Evolutionary conservation across 2,888 invertebrate species (phyloP).

Genomic region (Entomobrya multifasciata): DNA sequence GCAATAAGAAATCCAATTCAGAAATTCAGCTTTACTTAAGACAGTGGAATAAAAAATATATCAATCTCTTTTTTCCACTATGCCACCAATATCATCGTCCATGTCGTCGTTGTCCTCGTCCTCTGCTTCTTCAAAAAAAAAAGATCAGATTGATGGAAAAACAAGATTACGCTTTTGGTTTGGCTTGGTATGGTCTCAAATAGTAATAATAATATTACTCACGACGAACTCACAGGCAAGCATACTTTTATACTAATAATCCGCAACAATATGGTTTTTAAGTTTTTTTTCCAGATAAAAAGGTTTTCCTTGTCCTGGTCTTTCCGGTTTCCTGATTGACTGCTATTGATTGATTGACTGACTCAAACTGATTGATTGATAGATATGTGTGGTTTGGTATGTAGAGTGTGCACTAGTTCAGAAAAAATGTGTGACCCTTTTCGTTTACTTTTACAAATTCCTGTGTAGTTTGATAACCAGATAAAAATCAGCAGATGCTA

Average conservation of each 20-base stretch:
- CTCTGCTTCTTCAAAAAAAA: neutral
- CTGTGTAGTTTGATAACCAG: neutral
- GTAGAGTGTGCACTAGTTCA: neutral
- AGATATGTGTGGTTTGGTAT: neutral
- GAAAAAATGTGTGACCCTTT: neutral
- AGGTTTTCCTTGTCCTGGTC: conserved; percentile 66
- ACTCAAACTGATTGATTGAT: conserved; percentile 55
- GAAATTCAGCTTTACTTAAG: neutral
- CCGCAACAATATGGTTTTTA: neutral
- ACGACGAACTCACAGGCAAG: neutral
- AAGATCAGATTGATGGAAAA: conserved; percentile 61
- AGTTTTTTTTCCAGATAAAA: conserved; percentile 42
- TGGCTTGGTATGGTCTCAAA: neutral
- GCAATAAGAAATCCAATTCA: conserved; percentile 27
- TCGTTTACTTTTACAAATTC: neutral
- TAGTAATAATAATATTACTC: neutral
- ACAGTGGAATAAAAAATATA: conserved; percentile 43
- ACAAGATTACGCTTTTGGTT: conserved; percentile 35
- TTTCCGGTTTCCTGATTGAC: conserved; percentile 65
- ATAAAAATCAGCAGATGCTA: conserved; percentile 38
- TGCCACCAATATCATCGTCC: conserved; percentile 7
- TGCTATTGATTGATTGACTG: conserved; percentile 64
- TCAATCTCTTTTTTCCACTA: conserved; percentile 53
- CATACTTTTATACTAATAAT: neutral
- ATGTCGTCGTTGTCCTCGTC: conserved; percentile 2